Base-by-base conservation (phyloP, 2,113 vertebrate species). In the Coptodon bakossiorum region DNA sequence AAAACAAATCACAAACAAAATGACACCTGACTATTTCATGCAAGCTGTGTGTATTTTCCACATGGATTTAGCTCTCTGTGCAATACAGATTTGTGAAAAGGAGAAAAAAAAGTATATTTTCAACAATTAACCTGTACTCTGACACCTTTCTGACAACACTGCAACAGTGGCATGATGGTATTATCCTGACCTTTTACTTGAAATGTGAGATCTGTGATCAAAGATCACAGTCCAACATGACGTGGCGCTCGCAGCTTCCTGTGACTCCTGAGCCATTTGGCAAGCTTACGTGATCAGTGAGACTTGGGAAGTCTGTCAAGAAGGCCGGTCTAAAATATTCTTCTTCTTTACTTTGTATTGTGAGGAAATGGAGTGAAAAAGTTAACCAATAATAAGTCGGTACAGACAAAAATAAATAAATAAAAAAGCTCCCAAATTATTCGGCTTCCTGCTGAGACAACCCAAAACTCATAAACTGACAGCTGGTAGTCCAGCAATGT, bases 201-300 rank as follows among this genome's bases (percentile, higher is more conserved):
- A 48, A 61, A 83, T 66, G 83, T 86, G 91, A 89, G 78, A 91
- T 83, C 86, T 88, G 61, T 87, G 86, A 90, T 84, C 54, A 78
- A 53, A 92, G 73, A 87, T 80, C 56, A 83, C 90, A 91, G 76
- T 82, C 82, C 61, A 81, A 80, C 84, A 91, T 93, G 92, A 95
- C 59, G 90, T 93, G 94, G 86, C 91, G 16, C 71, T 90, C 52
- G 7, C 82, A 83, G 89, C 86, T 48, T 91, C 73, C 61, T 83
- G 80, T 81, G 81, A 93, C 82, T 81, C 48, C 71, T 76, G 54
- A 89, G 85, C 59, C 85, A 66, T 79, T 78, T 56, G 73, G 80
- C 43, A 86, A 93, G 85, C 57, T 82, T 86, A 29, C 80, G 80
- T 73, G 4, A 92, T 88, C 36, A 29, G 73, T 38, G 59, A 80